Evolutionary conservation across 2,113 vertebrate genomes (phyloP).

Genomic region (Pyxicephalus adspersus): DNA sequence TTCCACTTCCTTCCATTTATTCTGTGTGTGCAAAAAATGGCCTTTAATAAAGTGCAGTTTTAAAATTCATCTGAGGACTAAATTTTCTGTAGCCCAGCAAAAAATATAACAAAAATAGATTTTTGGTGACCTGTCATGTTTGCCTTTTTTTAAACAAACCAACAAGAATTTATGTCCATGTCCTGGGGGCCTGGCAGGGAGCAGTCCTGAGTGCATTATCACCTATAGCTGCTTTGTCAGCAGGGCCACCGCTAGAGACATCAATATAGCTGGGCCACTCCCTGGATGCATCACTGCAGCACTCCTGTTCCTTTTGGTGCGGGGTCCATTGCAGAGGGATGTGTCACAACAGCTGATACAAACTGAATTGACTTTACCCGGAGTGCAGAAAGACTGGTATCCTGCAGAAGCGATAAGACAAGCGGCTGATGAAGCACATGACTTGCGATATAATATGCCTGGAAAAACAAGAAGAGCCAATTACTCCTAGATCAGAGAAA

Average conservation of each 20-base stretch:
- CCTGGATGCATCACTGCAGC: constrained; percentile 56
- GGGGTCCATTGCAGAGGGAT: constrained; percentile 92
- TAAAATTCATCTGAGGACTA: constrained; percentile 57
- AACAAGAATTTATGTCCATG: not conserved
- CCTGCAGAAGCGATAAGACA: constrained; percentile 96
- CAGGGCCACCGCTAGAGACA: constrained; percentile 63
- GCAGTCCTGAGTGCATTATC: not conserved
- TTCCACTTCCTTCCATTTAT: not conserved
- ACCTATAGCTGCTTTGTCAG: constrained; percentile 66
- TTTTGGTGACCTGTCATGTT: constrained; percentile 21
- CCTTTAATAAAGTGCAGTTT: constrained; percentile 56
- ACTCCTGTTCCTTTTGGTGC: constrained; percentile 80
- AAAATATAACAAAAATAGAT: constrained; percentile 47
- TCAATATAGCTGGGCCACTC: constrained; percentile 25
- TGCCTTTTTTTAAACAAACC: constrained; percentile 39
- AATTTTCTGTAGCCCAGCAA: constrained; percentile 4
- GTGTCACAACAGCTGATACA: constrained; percentile 98
- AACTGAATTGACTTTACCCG: constrained; percentile 91
- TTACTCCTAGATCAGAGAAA: constrained; percentile 32
- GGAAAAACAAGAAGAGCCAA: constrained; percentile 52
- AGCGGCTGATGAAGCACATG: constrained; percentile 90
- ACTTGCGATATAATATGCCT: constrained; percentile 96
- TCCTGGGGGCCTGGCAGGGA: not conserved
- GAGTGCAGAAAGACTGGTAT: constrained; percentile 97
- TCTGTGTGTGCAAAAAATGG: not conserved